phyloP scores from a whole-genome alignment of 1,140 invertebrate genomes.

The Calosoma granatense region DNA sequence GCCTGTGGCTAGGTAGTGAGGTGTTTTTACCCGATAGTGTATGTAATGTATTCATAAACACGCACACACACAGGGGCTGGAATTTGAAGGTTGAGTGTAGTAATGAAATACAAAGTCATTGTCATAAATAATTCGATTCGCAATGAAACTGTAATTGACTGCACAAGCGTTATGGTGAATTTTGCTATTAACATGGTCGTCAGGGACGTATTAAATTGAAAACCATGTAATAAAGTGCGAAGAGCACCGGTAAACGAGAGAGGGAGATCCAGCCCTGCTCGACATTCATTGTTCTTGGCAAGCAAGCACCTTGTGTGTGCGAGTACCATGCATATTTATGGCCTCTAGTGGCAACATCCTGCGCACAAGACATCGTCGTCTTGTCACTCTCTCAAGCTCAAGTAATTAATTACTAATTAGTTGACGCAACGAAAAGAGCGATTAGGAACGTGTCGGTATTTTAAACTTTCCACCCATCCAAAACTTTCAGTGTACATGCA shows the following conservation, averaged over 20 bases:
- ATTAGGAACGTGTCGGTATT: constrained; percentile 2
- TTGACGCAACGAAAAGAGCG: not conserved
- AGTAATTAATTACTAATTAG: not conserved
- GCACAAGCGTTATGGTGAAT: not conserved
- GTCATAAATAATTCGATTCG: constrained; percentile 5
- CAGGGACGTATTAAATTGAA: not conserved
- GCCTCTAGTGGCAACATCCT: not conserved
- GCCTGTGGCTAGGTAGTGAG: too few species aligned
- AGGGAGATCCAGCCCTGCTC: too few species aligned
- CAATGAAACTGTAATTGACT: not conserved
- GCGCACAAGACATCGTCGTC: not conserved
- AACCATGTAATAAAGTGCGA: not conserved
- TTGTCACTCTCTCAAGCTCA: too few species aligned
- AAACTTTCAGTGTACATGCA: too few species aligned
- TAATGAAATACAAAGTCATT: not conserved
- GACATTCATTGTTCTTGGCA: too few species aligned
- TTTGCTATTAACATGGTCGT: not conserved
- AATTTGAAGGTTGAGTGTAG: too few species aligned
- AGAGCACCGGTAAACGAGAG: too few species aligned
- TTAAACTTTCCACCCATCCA: constrained; percentile 15
- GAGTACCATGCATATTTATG: not conserved
- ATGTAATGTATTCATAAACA: too few species aligned
- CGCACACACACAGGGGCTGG: too few species aligned
- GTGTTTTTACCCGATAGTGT: too few species aligned
- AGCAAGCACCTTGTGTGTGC: too few species aligned